These are phyloP conservation scores for Scomberomorus guttatus DNA, from an alignment of 2,797 vertebrate genomes.

Conservation along the genomic window DNA sequence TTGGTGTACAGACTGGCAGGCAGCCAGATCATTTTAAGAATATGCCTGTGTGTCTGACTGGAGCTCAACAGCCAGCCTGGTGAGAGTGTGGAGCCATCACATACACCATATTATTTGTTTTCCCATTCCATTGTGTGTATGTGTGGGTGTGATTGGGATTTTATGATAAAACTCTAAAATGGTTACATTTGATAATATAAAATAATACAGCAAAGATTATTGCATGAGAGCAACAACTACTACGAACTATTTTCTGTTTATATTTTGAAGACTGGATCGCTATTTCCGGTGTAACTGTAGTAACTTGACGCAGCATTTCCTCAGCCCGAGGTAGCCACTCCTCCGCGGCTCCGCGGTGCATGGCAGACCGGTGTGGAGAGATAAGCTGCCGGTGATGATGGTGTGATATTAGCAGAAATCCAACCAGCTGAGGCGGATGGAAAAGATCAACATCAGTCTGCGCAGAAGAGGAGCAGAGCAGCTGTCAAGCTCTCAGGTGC, in stretches of 20 bases:
- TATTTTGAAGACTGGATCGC: neutral
- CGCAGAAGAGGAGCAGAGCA: slow-evolving; percentile 23
- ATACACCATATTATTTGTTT: neutral
- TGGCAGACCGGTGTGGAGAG: neutral
- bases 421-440: slow-evolving; percentile 28
- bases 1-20: slow-evolving; percentile 15
- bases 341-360: slow-evolving; percentile 13
- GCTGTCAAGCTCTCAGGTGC: slow-evolving; percentile 49
- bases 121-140: neutral
- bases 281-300: slow-evolving; percentile 8
- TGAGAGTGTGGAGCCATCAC: neutral
- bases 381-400: neutral
- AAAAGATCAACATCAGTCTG: slow-evolving; percentile 10
- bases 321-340: slow-evolving; percentile 18
- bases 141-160: neutral
- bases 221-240: neutral
- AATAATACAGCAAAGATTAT: too few relatives aligned
- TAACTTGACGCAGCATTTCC: slow-evolving; percentile 43
- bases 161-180: too few relatives aligned
- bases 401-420: neutral
- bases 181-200: too few relatives aligned
- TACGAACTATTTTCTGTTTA: neutral
- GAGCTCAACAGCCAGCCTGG: neutral
- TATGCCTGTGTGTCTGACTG: slow-evolving; percentile 30
- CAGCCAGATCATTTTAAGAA: slow-evolving; percentile 42